phyloP scores from a whole-genome alignment of 2,113 vertebrate genomes.

The Oreotrochilus melanogaster region DNA sequence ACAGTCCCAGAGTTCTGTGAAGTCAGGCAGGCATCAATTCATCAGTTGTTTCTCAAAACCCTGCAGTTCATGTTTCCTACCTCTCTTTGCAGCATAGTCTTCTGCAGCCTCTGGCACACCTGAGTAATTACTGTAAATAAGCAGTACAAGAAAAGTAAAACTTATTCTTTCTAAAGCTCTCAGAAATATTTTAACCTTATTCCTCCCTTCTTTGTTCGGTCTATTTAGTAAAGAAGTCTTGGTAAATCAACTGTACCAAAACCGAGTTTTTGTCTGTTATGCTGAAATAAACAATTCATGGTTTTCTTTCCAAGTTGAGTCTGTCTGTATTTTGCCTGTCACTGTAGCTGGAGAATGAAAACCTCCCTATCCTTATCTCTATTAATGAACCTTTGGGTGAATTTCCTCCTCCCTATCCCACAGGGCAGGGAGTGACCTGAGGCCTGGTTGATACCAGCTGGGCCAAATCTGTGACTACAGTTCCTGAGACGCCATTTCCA shows the following conservation, averaged over 20 bases:
- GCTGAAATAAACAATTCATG: neutral
- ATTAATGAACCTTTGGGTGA: too few relatives aligned
- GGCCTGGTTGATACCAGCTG: too few relatives aligned
- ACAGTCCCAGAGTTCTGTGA: slow-evolving; percentile 79
- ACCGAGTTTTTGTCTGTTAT: neutral
- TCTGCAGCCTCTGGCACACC: slow-evolving; percentile 77
- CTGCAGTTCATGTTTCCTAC: slow-evolving; percentile 67
- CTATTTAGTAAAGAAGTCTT: neutral
- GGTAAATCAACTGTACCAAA: neutral
- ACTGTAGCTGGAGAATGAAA: too few relatives aligned
- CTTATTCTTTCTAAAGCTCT: neutral
- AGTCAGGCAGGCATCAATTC: slow-evolving; percentile 74
- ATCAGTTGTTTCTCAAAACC: slow-evolving; percentile 66
- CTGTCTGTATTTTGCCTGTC: too few relatives aligned
- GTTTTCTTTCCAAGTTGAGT: neutral
- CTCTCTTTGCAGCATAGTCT: slow-evolving; percentile 76
- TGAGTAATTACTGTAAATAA: slow-evolving; percentile 76
- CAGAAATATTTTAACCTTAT: neutral
- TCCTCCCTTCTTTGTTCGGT: neutral
- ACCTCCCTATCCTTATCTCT: too few relatives aligned
- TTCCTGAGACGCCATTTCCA: neutral
- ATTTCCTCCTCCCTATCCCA: too few relatives aligned
- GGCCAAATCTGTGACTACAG: neutral
- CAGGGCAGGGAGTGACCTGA: too few relatives aligned
- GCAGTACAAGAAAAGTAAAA: slow-evolving; percentile 51